Base-by-base conservation (phyloP, 64 coral and sea anemone genomes). In the Platygyra sinensis region DNA sequence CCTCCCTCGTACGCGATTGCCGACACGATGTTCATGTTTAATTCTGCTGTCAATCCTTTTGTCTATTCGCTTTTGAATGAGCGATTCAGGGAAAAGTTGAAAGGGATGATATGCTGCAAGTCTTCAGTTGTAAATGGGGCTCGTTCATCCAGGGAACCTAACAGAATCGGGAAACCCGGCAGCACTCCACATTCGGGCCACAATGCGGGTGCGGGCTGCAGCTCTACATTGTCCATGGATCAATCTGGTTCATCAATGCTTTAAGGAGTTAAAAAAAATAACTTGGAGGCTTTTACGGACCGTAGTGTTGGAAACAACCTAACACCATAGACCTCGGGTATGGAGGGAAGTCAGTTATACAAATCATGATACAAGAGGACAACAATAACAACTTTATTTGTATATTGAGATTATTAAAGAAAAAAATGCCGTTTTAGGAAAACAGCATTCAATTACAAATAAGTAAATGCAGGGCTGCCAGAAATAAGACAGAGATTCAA, bases 1-100 rank as follows among this genome's bases (percentile, higher is more conserved):
- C 52, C 90, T 4, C 10, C 65, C 10, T 52, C 76, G 2, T 72
- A 79, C 61, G 50, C 42, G n/a, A 74, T 92, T 19, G 76, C 82
- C 2, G 82, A 86, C n/a, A 52, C 76, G 12, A 54, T 92, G 72
- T 51, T 92, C 51, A 78, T 79, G 62, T 78, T 92, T 27, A 87
- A 87, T 72, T 71, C 90, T 19, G 81, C 73, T 25, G 42, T 74
- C 13, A 84, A 92, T 30, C 90, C 90, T 20, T 92, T 92, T 51
- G 72, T 85, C 32, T 85, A 86, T 24, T 86, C 82, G 10, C 31
- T 86, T 33, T 54, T 86, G 36, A 82, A 69, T 14, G 64, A 76
- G 24, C 38, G 82, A 14, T 92, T 92, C 69, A 81, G 79, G 19
- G 13, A 79, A 14, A 79, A 79, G 76, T 24, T 79, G 20, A 79